Base-by-base conservation (phyloP, 1,140 invertebrate genomes). In the Drosophila pectinifera region DNA sequence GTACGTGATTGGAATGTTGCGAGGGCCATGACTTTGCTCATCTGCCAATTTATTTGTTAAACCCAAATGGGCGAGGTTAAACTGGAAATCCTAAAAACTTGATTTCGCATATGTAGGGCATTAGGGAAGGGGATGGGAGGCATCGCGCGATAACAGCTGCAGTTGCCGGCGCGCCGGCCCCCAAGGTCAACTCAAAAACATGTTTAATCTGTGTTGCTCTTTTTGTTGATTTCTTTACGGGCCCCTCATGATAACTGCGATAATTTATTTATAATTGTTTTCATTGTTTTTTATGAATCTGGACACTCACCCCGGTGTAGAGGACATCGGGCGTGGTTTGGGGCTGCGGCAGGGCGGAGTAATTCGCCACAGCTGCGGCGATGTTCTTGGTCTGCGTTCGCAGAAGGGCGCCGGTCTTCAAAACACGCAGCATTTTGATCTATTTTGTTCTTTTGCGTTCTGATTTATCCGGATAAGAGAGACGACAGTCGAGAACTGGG, bases 291-390 rank as follows among this genome's bases (percentile, higher is more conserved):
- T 14, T 39, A 1, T 16, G 10, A 8, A 4, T 72, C 4, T 55
- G 24, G 13, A n/a, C 11, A 85, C 83, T 91, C 76, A 91, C 90
- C 14, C 90, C 90, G 14, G 90, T 91, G 38, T 91, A 91, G 8
- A 91, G 81, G 38, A 91, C 57, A 3, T 91, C 86, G 10, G 90
- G 90, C 61, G 62, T 53, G 20, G 83, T 89, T 41, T 91, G 78
- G 13, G 90, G 90, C 49, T 85, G 48, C 5, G 90, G 90, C 34
- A 91, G 42, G 4, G 73, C 57, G 24, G 78, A 91, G 31, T 83
- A 85, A 1, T 80, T 58, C 13, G 83, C 67, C n/a, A 54, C 73
- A 39, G 70, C 41, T 26, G 80, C 74, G n/a, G 68, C 67, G 28
- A 79, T 55, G 55, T 77, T 73, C 18, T 64, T 79, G 26, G 41